phyloP scores from a whole-genome alignment of 2,113 vertebrate species.

The Collichthys lucidus region DNA sequence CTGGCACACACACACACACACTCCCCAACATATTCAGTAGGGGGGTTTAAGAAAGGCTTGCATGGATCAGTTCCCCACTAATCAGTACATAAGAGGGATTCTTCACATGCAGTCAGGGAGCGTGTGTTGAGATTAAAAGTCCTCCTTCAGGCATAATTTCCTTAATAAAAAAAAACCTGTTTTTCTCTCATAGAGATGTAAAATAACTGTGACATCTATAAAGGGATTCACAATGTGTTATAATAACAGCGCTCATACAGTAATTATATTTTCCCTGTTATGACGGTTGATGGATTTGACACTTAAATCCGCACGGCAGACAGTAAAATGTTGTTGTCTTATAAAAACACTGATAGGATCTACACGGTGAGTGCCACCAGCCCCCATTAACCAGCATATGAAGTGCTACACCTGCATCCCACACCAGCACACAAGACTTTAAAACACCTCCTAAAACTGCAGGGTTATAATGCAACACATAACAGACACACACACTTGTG shows the following conservation, averaged over 20 bases:
- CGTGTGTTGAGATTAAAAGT: slow-evolving; percentile 44
- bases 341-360: slow-evolving; percentile 59
- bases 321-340: slow-evolving; percentile 41
- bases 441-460: slow-evolving; percentile 22
- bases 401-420: slow-evolving; percentile 61
- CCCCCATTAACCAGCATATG: slow-evolving; percentile 73
- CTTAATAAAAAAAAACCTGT: slow-evolving; percentile 30
- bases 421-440: slow-evolving; percentile 35
- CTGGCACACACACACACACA: neutral
- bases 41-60: slow-evolving; percentile 52
- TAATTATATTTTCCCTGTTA: neutral
- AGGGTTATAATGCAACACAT: slow-evolving; percentile 10
- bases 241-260: neutral
- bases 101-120: slow-evolving; percentile 52
- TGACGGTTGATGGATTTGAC: neutral
- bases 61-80: slow-evolving; percentile 60
- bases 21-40: neutral
- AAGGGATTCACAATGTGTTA: neutral
- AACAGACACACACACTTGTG: neutral
- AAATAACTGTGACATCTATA: slow-evolving; percentile 1
- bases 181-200: neutral
- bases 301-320: slow-evolving; percentile 5
- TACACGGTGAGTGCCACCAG: slow-evolving; percentile 52
- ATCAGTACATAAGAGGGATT: slow-evolving; percentile 69
- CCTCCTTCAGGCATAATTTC: slow-evolving; percentile 35